phyloP scores from a whole-genome alignment of 1,140 invertebrate species.

The Tigriopus japonicus region DNA sequence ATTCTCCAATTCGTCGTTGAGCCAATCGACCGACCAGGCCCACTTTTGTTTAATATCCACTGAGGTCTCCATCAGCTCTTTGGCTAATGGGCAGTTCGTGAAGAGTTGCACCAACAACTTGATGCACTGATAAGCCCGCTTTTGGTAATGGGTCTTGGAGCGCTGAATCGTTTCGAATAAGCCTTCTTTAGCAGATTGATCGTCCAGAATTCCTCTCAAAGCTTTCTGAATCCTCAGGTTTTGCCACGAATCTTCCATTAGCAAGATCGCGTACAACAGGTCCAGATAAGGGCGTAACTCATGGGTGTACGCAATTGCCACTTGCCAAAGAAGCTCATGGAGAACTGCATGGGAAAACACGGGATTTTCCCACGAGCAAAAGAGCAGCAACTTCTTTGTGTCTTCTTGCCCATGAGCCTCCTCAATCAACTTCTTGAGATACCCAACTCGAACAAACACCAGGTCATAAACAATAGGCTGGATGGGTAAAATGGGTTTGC shows the following conservation, averaged over 20 bases:
- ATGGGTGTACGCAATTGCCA: constrained; percentile 84
- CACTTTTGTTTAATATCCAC: constrained; percentile 63
- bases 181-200: constrained; percentile 74
- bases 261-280: constrained; percentile 59
- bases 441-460: constrained; percentile 37
- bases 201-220: constrained; percentile 53
- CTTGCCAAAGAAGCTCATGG: constrained; percentile 72
- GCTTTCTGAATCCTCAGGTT: constrained; percentile 28
- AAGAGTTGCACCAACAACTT: constrained; percentile 84
- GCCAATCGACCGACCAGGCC: constrained; percentile 71
- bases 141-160: constrained; percentile 85
- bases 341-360: constrained; percentile 70
- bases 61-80: constrained; percentile 52
- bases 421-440: constrained; percentile 87
- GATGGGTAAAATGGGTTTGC: constrained; percentile 51
- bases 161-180: constrained; percentile 78
- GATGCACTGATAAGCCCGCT: constrained; percentile 87
- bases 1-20: constrained; percentile 74
- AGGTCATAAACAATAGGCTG: constrained; percentile 55
- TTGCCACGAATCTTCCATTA: constrained; percentile 90
- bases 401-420: constrained; percentile 80
- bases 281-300: constrained; percentile 81
- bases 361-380: constrained; percentile 90
- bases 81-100: constrained; percentile 51
- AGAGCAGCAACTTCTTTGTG: constrained; percentile 66